A percentile compares a stretch with the other conserved stretches of the same genome.
Evolutionary conservation across 2,113 vertebrate genomes (phyloP).

Genomic region (Benitochromis conjunctus): DNA sequence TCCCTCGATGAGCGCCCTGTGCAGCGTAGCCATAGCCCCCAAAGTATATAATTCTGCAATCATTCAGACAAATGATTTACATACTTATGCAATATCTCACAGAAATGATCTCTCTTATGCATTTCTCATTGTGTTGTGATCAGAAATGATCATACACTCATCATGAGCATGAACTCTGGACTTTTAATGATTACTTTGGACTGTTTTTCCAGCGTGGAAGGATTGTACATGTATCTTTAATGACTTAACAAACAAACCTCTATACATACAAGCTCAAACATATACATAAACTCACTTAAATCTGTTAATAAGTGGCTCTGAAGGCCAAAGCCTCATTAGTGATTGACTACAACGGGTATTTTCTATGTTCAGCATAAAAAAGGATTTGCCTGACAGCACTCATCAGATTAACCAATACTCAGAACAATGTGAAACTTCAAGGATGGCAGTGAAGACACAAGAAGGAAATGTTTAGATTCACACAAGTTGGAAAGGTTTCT

Average conservation of each 20-base stretch:
- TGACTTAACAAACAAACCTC: background rate
- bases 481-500: background rate
- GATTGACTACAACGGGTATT: background rate
- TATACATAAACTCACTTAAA: background rate
- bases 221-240: background rate
- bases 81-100: background rate
- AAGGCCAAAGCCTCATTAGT: background rate
- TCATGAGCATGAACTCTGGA: background rate
- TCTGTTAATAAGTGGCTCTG: background rate
- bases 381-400: background rate
- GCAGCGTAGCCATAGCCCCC: constrained; percentile 93
- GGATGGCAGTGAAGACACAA: background rate
- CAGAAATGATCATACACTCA: background rate
- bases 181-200: background rate
- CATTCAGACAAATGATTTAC: background rate
- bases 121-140: background rate
- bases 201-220: background rate
- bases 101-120: background rate
- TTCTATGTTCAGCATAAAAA: background rate
- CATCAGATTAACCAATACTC: background rate
- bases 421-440: background rate
- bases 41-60: constrained; percentile 87
- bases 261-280: background rate
- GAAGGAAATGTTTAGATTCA: background rate
- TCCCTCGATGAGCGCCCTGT: constrained; percentile 82